Evolutionary conservation across 2,888 invertebrate species (phyloP), one percentile per base, ranked within the genome.

Genomic region (Rhorus exstirpatorius): DNA sequence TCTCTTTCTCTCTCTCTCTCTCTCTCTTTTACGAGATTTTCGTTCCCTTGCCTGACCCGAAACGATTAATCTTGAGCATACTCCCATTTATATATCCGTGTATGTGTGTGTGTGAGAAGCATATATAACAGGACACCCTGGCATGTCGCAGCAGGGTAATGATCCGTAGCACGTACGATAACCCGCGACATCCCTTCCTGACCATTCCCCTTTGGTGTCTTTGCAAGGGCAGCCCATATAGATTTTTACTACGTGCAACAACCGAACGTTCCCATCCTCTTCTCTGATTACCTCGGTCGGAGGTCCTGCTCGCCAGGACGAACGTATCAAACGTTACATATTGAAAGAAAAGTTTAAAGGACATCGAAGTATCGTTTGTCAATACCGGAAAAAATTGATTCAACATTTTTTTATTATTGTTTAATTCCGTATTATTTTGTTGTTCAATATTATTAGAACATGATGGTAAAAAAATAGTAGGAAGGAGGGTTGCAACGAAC

Each of bases 121-220:
- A 14, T 24, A 46, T 21, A 35, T 12, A 74, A 68, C 61, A 68
- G 68, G 78, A 78, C 74, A 78, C 41, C 68, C 63, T 41, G 74
- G 74, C 49, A 81, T 76, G 79, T 82, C 84, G 86, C 85, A 86
- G 80, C 89, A 88, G 91, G 92, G 92, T 93, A 93, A 93, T 93
- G 93, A 92, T 93, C 92, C 92, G 93, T 92, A 89, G 89, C 87
- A 87, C 90, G 87, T 86, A 89, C 91, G 93, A 93, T 93, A 93
- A 93, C 92, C 91, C 87, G 65, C 84, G 68, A 81, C 71, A 51
- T 58, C 68, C 81, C 61, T 70, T 14, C 71, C 65, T 75, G 82
- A 77, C 65, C 81, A 26, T 55, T 55, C 58, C 8, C 55, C 63
- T 35, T 49, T 12, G 63, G 63, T 76, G 71, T 65, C 75, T 70